Percentiles rank a stretch among this genome's conserved stretches.
Evolutionary conservation across 2,113 vertebrate species (phyloP).

Genomic region (Gavialis gangeticus): DNA sequence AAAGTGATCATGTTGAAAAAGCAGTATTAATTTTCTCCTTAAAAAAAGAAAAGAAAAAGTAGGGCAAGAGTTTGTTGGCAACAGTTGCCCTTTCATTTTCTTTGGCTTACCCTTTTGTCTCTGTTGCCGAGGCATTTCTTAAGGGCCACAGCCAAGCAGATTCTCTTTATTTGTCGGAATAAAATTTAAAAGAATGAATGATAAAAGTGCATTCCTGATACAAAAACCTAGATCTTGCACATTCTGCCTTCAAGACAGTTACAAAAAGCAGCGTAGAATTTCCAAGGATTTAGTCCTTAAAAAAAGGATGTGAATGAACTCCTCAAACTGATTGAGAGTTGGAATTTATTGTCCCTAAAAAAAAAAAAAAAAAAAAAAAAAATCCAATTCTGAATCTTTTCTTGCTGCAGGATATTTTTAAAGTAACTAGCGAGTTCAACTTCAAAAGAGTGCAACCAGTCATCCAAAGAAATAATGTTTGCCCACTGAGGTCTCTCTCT

Average conservation of each 20-base stretch:
- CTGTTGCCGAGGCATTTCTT: neutral
- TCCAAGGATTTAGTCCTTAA: neutral
- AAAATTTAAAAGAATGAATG: neutral
- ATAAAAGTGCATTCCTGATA: neutral
- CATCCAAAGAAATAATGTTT: conserved; percentile 36
- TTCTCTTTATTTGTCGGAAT: neutral
- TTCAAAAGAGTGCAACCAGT: conserved; percentile 4
- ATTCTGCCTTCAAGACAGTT: neutral
- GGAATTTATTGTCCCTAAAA: neutral
- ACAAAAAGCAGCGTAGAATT: neutral
- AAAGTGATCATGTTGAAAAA: neutral
- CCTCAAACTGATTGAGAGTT: neutral
- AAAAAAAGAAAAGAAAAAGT: neutral
- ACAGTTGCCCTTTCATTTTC: neutral
- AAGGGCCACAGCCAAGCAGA: neutral
- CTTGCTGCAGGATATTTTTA: neutral
- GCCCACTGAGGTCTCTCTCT: neutral
- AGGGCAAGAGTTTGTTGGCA: neutral
- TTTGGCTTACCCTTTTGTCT: neutral
- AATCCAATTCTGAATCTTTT: neutral
- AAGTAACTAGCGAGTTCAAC: conserved; percentile 8
- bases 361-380: neutral
- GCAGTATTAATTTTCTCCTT: neutral
- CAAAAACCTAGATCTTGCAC: neutral
- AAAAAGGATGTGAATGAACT: neutral